These are phyloP conservation scores for Sebastes baramenuke DNA, from an alignment of 2,797 vertebrate genomes.

Conservation along the genomic window DNA sequence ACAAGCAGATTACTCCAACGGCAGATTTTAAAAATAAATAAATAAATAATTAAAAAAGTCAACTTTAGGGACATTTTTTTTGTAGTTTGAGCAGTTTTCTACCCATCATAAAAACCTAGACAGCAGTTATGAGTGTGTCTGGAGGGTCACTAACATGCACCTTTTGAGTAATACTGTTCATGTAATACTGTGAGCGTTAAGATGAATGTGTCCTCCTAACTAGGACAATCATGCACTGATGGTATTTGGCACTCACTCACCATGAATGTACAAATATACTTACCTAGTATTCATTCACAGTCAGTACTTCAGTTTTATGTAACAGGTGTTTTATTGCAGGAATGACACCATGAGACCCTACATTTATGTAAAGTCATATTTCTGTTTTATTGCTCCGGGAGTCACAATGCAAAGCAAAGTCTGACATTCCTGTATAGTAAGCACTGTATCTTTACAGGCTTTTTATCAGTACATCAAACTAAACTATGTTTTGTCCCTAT, in stretches of 20 bases:
- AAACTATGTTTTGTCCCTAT: background rate
- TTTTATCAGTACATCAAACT: background rate
- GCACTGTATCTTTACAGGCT: background rate
- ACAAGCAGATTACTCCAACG: too few relatives aligned
- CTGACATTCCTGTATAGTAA: background rate
- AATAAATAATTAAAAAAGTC: too few relatives aligned
- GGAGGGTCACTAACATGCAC: background rate
- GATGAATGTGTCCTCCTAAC: background rate
- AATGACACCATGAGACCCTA: background rate
- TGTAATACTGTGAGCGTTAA: background rate
- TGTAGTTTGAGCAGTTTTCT: background rate
- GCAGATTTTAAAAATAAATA: too few relatives aligned
- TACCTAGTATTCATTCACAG: background rate
- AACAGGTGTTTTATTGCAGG: constrained; percentile 5
- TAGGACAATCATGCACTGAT: background rate
- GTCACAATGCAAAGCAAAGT: background rate
- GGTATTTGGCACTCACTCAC: constrained; percentile 25
- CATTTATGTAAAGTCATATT: background rate
- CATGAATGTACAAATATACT: background rate
- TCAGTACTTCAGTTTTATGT: background rate
- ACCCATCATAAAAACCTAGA: background rate
- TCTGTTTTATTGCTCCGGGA: background rate
- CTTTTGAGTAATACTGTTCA: background rate
- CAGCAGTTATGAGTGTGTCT: background rate
- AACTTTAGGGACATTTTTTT: background rate